Evolutionary conservation across 2,113 vertebrate species (phyloP), one percentile per base, ranked within the genome.

Genomic region (Phylloscopus whistleri): DNA sequence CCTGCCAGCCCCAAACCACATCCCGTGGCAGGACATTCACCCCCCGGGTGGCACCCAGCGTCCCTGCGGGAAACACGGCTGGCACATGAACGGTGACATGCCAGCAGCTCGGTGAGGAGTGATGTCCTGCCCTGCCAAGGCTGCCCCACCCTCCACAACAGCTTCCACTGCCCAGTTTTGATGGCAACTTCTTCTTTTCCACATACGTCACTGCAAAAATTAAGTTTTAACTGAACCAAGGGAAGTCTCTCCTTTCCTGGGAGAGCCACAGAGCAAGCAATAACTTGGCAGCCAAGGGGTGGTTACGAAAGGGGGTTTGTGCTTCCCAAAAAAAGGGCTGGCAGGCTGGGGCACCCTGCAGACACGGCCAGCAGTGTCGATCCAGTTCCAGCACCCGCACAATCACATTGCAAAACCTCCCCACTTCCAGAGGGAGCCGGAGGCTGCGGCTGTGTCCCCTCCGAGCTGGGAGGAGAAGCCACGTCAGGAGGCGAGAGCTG

Each of bases 401-500:
- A 56, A 13, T 37, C 26, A 9, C 82, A 68, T 3, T 6, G 15
- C 78, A 79, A 83, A 94, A 43, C 44, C 62, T 89, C 23, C 15
- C 11, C 19, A 2, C 19, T 78, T 51, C 33, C 35, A 74, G 49
- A 76, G 52, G 24, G 39, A 93, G 87, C 28, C 7, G 8, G 68
- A 80, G 90, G 60, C 80, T 91, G 80, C 8, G 15, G 55, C 55
- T 13, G 2, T 10, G 23, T 44, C 60, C 56, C 11, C 39, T 35
- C 58, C 0, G 7, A 63, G 69, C 67, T 35, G 56, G 49, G 44
- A 66, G 43, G n/a, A 78, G 62, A 89, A 87, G 90, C 82, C 95
- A 94, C 75, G 74, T 85, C 92, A 89, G 84, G 85, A 91, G 66
- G n/a, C 11, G 28, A 84, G 78, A 75, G 81, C 74, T 33, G 11